These are phyloP conservation scores for Rhinogobius similis DNA, from an alignment of 2,113 vertebrate genomes.

Conservation along the genomic window DNA sequence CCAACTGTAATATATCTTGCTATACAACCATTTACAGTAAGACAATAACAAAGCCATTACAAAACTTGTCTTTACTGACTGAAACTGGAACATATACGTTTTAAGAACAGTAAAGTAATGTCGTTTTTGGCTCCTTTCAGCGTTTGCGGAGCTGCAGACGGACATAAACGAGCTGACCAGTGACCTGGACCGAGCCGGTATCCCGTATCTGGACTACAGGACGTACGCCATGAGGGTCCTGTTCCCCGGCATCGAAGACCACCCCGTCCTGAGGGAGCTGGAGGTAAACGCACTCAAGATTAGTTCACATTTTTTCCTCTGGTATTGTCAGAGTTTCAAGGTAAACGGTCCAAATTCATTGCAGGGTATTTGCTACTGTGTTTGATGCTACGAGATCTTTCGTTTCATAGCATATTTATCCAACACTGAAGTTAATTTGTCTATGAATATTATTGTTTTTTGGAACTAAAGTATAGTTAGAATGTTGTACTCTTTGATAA, in stretches of 20 bases:
- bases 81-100: not conserved
- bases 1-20: not conserved
- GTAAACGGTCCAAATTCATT: too few relatives aligned
- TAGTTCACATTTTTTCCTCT: too few relatives aligned
- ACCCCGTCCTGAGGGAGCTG: constrained; percentile 93
- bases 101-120: not conserved
- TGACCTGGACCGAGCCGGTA: constrained; percentile 93
- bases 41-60: too few relatives aligned
- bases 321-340: too few relatives aligned
- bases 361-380: too few relatives aligned
- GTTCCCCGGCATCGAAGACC: constrained; percentile 97
- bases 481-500: too few relatives aligned
- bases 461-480: too few relatives aligned
- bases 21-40: too few relatives aligned
- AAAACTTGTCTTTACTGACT: not conserved
- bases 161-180: constrained; percentile 99
- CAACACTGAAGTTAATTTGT: too few relatives aligned
- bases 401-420: too few relatives aligned
- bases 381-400: too few relatives aligned
- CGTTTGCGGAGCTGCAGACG: constrained; percentile 96
- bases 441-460: too few relatives aligned
- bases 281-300: constrained; percentile 79
- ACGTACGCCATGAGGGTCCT: constrained; percentile 98
- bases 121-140: constrained; percentile 62
- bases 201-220: constrained; percentile 95